phyloP scores from a whole-genome alignment of 2,888 invertebrate genomes.

The Mechanitis mazaeus region DNA sequence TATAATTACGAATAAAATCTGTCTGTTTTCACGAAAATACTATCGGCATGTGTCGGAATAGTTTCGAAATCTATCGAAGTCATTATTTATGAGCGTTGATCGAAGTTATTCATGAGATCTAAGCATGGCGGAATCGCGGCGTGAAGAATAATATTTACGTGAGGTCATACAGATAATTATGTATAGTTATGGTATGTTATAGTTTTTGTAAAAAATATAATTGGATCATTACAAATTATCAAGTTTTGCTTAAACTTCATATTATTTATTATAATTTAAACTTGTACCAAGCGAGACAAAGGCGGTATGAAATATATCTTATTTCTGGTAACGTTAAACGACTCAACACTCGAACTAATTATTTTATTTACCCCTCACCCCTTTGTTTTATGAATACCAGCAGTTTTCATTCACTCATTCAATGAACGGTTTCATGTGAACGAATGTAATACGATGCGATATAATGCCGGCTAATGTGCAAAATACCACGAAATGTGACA shows the following conservation, averaged over 20 bases:
- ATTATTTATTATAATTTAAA: conserved; percentile 10
- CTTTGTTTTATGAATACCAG: conserved; percentile 38
- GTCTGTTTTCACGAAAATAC: neutral
- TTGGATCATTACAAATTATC: no score
- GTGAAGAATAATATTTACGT: neutral
- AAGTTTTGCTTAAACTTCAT: neutral
- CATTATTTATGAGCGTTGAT: no score
- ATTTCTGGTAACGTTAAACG: conserved; percentile 53
- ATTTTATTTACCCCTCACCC: conserved; percentile 51
- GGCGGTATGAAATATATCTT: conserved; percentile 47
- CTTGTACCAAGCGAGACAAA: conserved; percentile 21
- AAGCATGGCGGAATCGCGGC: no score
- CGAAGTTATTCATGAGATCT: no score
- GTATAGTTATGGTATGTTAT: no score
- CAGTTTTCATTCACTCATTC: conserved; percentile 32
- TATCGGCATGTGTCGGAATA: no score
- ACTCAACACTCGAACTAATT: conserved; percentile 69
- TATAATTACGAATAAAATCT: neutral
- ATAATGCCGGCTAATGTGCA: conserved; percentile 54
- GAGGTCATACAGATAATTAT: no score
- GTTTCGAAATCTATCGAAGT: no score
- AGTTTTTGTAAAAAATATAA: no score
- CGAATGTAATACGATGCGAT: conserved; percentile 42
- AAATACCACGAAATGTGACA: conserved; percentile 43
- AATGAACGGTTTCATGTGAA: conserved; percentile 36